Evolutionary conservation across 2,113 vertebrate species (phyloP), one percentile per base, ranked within the genome.

Genomic region (Atherinomorus stipes): DNA sequence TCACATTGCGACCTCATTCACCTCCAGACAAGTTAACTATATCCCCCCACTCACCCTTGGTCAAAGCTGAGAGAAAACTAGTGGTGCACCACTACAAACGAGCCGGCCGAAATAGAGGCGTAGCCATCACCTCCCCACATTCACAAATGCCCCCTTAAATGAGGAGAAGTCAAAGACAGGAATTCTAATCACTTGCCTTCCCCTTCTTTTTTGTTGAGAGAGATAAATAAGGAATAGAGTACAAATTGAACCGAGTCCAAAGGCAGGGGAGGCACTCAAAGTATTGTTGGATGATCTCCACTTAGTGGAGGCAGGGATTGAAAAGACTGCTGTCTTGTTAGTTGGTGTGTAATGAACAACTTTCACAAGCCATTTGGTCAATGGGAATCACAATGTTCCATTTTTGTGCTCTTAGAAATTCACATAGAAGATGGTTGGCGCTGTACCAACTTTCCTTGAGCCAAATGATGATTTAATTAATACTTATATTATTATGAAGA

Each of bases 211-310:
- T 90, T 85, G 86, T 91, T 78, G 70, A 84, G 74, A 72, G 86
- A 89, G 87, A 90, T 88, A 90, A 91, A 90, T 86, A 88, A 88
- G 86, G 83, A 92, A 85, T 74, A 85, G 87, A 92, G 88, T 76
- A 86, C 80, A 74, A 91, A 90, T 90, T 94, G 93, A 92, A 89
- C 56, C 16, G 25, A 78, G 88, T 88, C 90, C 93, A 93, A 90
- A 86, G 67, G 78, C 85, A 92, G 83, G 80, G 84, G 76, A 88
- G 88, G 84, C 82, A 88, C 88, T 91, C 60, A 51, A 37, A 84
- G 90, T 89, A 92, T 92, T 87, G 91, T 92, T 94, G 91, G 92
- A 92, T 91, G 86, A 90, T 93, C 91, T 93, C 90, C 92, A 93
- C 86, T 88, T 86, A 88, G 91, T 74, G 76, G 81, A 91, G 89